Evolutionary conservation across 2,797 vertebrate species (phyloP), one percentile per base, ranked within the genome.

Genomic region (Caiman crocodilus): DNA sequence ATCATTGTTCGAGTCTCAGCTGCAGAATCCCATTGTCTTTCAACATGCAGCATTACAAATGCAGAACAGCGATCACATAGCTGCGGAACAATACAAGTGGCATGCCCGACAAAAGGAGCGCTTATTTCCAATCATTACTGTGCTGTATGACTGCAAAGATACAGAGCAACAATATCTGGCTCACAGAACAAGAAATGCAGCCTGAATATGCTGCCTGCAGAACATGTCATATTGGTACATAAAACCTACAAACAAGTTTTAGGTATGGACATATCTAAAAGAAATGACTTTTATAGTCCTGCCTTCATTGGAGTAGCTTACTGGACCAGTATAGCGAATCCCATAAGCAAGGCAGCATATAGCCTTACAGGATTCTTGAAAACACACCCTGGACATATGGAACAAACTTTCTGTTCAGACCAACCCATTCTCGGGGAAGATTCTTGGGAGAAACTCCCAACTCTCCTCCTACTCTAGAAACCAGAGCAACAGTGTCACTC

Each of bases 381-480:
- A 30, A 18, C 21, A 17, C 58, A 20, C 13, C 56, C 28, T n/a
- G 28, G 73, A 14, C 9, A 73, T 2, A 20, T 28, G 18, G n/a
- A 18, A 1, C 26, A 76, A 28, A 28, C 9, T 56, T 18, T 11
- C 42, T 61, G 55, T 42, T 12, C 1, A 9, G 15, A 15, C 5
- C 67, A 83, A 58, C 73, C 63, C 50, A 6, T 64, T 18, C n/a
- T 3, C 23, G 32, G 21, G 75, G 13, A 73, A 76, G 32, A 88
- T 5, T 11, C 2, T 64, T 71, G 20, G 58, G 18, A 21, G 4
- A 21, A 59, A 21, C 58, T 59, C 15, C 58, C 7, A 28, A 21
- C 4, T 56, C 16, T 7, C 2, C 4, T 9, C 30, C 1, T 1
- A 21, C 14, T 17, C 17, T 59, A 59, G 16, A 59, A 21, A 59